These are phyloP conservation scores for Thomomys bottae DNA, from an alignment of 2,113 vertebrate species.

Conservation along the genomic window DNA sequence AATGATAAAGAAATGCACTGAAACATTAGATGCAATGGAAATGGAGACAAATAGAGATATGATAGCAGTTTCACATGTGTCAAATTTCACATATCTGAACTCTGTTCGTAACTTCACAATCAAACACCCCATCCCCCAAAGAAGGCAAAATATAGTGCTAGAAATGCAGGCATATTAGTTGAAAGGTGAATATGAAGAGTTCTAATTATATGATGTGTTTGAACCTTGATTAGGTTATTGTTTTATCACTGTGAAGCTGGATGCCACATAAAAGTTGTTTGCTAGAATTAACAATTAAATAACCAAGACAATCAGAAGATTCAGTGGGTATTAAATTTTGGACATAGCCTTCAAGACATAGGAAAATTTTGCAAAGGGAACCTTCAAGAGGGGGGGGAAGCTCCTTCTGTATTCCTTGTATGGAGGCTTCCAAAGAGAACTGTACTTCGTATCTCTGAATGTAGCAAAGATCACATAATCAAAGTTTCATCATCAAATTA, in stretches of 20 bases:
- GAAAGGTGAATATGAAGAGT: not conserved
- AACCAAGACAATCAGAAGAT: not conserved
- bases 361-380: not conserved
- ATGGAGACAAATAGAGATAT: not conserved
- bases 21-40: not conserved
- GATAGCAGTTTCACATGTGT: not conserved
- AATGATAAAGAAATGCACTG: not conserved
- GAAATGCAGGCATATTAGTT: not conserved
- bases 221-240: not conserved
- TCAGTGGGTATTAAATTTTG: not conserved
- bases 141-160: not conserved
- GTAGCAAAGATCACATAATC: slow-evolving; percentile 79
- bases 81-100: not conserved
- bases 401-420: slow-evolving; percentile 51
- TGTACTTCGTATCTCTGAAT: slow-evolving; percentile 74
- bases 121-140: not conserved
- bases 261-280: not conserved
- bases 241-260: not conserved
- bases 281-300: slow-evolving; percentile 10
- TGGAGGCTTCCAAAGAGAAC: slow-evolving; percentile 70
- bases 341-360: not conserved
- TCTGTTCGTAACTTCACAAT: not conserved
- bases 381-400: slow-evolving; percentile 38
- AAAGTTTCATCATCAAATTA: slow-evolving; percentile 83
- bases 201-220: not conserved